phyloP scores from a whole-genome alignment of 2,888 invertebrate genomes.

The Lochmaea capreae region DNA sequence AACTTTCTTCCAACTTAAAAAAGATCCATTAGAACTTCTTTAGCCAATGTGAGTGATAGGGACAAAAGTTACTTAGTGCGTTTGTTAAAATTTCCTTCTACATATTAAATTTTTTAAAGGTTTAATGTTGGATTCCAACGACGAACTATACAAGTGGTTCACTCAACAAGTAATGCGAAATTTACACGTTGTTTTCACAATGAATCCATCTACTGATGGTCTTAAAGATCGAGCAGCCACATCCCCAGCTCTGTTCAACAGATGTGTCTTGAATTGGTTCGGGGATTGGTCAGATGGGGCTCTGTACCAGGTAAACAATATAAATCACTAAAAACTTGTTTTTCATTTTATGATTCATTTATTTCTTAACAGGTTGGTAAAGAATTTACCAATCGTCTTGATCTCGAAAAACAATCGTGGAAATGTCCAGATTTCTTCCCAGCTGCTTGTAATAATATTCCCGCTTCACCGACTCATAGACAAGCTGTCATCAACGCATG shows the following conservation, averaged over 20 bases:
- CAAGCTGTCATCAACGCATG: constrained; percentile 99
- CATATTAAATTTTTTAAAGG: constrained; percentile 62
- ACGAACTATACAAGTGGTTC: constrained; percentile 99
- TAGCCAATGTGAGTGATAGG: too few relatives aligned
- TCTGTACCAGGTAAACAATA: constrained; percentile 78
- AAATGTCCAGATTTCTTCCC: constrained; percentile 92
- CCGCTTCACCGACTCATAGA: constrained; percentile 82
- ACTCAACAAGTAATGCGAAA: constrained; percentile 99
- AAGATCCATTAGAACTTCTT: too few relatives aligned
- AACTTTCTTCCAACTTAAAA: too few relatives aligned
- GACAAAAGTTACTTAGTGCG: too few relatives aligned
- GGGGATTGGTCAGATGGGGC: constrained; percentile 99
- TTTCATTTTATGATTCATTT: neutral
- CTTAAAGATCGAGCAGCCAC: constrained; percentile 98
- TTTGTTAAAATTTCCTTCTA: neutral
- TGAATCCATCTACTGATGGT: constrained; percentile 99
- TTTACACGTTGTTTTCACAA: constrained; percentile 99
- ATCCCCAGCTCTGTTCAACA: constrained; percentile 98
- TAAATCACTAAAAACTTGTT: neutral
- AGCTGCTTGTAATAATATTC: constrained; percentile 82
- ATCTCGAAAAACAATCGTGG: constrained; percentile 90
- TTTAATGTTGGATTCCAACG: constrained; percentile 97
- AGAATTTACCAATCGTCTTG: constrained; percentile 96
- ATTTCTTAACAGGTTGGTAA: constrained; percentile 77
- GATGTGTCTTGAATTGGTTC: constrained; percentile 99